Evolutionary conservation across 2,113 vertebrate genomes (phyloP).

Genomic region (Paraplagusia blochii): DNA sequence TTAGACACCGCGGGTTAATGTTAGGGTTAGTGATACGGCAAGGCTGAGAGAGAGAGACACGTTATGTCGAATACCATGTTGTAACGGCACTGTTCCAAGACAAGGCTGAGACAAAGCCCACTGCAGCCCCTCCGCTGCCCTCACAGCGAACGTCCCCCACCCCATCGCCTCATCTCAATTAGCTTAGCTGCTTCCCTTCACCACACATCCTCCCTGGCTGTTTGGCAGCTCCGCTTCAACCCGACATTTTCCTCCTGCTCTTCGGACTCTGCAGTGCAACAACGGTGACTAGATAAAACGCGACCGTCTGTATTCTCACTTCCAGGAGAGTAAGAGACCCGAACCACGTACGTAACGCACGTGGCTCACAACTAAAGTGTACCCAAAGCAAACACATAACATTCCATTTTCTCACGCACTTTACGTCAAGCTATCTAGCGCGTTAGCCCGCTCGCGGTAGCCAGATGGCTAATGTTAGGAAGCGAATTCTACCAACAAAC

Average conservation of each 20-base stretch:
- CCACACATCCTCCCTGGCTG: conserved; percentile 19
- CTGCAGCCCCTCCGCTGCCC: conserved; percentile 66
- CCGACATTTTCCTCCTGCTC: conserved; percentile 55
- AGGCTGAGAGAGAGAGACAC: neutral
- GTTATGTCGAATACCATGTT: neutral
- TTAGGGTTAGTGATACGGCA: neutral
- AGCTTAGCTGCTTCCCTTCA: conserved; percentile 49
- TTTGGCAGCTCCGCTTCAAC: conserved; percentile 36
- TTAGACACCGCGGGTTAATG: neutral
- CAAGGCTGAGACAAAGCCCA: conserved; percentile 70
- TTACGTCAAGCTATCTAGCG: conserved; percentile 69
- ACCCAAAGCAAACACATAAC: conserved; percentile 60
- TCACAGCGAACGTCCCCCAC: conserved; percentile 45
- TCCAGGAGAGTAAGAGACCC: neutral
- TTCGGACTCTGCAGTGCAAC: conserved; percentile 8
- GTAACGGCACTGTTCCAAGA: conserved; percentile 21
- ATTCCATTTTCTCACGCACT: conserved; percentile 60
- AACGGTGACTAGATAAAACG: neutral
- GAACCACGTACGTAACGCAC: conserved; percentile 47
- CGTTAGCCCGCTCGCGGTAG: conserved; percentile 54
- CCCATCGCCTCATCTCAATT: conserved; percentile 52
- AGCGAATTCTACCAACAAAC: conserved; percentile 37
- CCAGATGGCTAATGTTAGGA: conserved; percentile 64
- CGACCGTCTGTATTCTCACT: neutral
- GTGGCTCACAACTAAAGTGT: conserved; percentile 58